A percentile compares a stretch with the other conserved stretches of the same genome.
Conservation (phyloP, 2,888 invertebrate species). For the Pyrocoelia pectoralis region DNA sequence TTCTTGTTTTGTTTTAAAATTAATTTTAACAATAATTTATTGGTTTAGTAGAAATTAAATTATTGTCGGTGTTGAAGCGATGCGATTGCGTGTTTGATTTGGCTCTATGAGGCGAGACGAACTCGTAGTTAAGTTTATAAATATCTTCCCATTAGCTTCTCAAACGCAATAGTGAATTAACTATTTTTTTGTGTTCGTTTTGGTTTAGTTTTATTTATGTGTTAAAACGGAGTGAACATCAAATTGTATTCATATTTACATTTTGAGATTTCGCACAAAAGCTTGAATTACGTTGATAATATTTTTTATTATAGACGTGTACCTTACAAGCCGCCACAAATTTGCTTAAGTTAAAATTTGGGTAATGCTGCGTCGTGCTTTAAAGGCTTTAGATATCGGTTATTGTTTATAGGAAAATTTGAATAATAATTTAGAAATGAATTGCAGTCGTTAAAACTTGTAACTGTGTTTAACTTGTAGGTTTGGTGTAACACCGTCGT, state of each 20-base stretch:
- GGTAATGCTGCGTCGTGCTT: not conserved
- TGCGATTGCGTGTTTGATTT: not conserved
- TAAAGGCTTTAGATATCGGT: not conserved
- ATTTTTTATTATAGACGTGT: no score
- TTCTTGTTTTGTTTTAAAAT: no score
- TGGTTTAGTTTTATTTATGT: conserved; percentile 2
- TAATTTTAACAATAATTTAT: not conserved
- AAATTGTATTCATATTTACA: no score
- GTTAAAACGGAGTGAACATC: no score
- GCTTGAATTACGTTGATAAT: no score
- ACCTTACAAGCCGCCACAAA: no score
- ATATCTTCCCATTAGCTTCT: not conserved
- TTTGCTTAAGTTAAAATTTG: not conserved
- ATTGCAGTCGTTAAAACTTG: conserved; percentile 13
- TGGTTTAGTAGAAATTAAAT: not conserved
- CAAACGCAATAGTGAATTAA: not conserved
- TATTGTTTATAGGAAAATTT: conserved; percentile 4
- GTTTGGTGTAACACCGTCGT: conserved; percentile 28
- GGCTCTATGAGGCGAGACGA: not conserved
- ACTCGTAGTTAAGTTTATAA: not conserved
- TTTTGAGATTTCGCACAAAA: no score
- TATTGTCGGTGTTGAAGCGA: not conserved
- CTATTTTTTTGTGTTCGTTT: not conserved
- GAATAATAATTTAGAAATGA: conserved; percentile 5
- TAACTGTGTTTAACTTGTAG: conserved; percentile 24